Evolutionary conservation across 2,888 invertebrate genomes (phyloP), one percentile per base, ranked within the genome.

Genomic region (Spodoptera picta): DNA sequence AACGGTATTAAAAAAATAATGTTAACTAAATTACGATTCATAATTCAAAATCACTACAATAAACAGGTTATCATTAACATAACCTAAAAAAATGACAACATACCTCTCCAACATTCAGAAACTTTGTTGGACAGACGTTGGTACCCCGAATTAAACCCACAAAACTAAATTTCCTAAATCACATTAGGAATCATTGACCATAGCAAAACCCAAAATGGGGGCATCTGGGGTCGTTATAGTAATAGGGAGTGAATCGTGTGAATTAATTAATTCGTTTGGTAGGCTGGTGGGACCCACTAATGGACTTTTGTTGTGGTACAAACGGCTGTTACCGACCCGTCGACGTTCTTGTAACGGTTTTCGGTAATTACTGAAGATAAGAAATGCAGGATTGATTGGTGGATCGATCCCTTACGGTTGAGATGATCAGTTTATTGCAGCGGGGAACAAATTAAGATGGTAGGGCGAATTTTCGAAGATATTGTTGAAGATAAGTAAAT

Each of bases 271-370:
- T 87, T 85, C 81, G 73, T 80, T 81, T 80, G 79, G 74, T 76
- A 76, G 70, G 65, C 80, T 80, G 79, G 74, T 76, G 77, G 70
- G 65, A 62, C 67, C 46, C 73, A 62, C 79, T 88, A 89, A 89
- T 88, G 89, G 88, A 88, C 80, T 87, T 88, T 85, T 87, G 88
- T 88, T 88, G 88, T 88, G 88, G 85, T 80, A 81, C 73, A 77
- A 82, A 73, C 82, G 78, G 70, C 74, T 68, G 80, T 71, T 77
- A 65, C 79, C 74, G 70, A 72, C 70, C 65, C 58, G 64, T 53
- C 60, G 42, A 60, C 65, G 52, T 56, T 64, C 65, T 77, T 79
- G 63, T 71, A 63, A 63, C 56, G 43, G 56, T 48, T 61, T 44
- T 24, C 49, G 59, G 79, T 75, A 73, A 77, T 78, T 76, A 78